phyloP scores from a whole-genome alignment of 2,113 vertebrate species.

The Ctenomys sociabilis region DNA sequence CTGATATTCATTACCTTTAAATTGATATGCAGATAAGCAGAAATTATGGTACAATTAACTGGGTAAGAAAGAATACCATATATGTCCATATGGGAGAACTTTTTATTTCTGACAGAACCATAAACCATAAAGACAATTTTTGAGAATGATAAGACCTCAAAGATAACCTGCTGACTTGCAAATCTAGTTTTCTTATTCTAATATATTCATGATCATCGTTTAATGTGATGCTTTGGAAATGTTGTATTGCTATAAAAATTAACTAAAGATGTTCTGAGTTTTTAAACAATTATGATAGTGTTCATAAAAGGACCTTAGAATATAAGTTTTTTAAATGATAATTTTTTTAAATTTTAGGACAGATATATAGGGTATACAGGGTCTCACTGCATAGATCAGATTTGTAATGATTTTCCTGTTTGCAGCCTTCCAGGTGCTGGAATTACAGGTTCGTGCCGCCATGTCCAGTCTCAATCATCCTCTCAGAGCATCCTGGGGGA shows the following conservation, averaged over 20 bases:
- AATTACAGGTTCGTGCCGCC: too few relatives aligned
- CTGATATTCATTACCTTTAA: slow-evolving; percentile 83
- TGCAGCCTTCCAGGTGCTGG: too few relatives aligned
- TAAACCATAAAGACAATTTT: slow-evolving; percentile 72
- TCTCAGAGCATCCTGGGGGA: too few relatives aligned
- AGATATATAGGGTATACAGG: too few relatives aligned
- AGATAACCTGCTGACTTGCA: slow-evolving; percentile 65
- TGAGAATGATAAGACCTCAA: slow-evolving; percentile 67
- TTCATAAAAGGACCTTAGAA: slow-evolving; percentile 38
- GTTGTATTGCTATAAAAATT: slow-evolving; percentile 9
- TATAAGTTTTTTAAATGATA: not conserved
- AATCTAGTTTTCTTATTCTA: slow-evolving; percentile 58
- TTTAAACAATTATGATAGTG: slow-evolving; percentile 35
- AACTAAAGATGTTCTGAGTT: slow-evolving; percentile 26
- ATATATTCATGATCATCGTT: slow-evolving; percentile 64
- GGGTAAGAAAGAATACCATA: slow-evolving; percentile 55
- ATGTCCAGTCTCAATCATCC: too few relatives aligned
- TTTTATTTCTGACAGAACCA: slow-evolving; percentile 67
- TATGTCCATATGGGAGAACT: slow-evolving; percentile 73
- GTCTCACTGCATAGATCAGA: too few relatives aligned
- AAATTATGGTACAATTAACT: slow-evolving; percentile 80
- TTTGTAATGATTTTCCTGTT: too few relatives aligned
- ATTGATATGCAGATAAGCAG: slow-evolving; percentile 81
- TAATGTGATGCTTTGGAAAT: slow-evolving; percentile 43
- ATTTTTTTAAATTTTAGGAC: too few relatives aligned